phyloP scores from a whole-genome alignment of 2,888 invertebrate genomes.

The Lysandra bellargus region DNA sequence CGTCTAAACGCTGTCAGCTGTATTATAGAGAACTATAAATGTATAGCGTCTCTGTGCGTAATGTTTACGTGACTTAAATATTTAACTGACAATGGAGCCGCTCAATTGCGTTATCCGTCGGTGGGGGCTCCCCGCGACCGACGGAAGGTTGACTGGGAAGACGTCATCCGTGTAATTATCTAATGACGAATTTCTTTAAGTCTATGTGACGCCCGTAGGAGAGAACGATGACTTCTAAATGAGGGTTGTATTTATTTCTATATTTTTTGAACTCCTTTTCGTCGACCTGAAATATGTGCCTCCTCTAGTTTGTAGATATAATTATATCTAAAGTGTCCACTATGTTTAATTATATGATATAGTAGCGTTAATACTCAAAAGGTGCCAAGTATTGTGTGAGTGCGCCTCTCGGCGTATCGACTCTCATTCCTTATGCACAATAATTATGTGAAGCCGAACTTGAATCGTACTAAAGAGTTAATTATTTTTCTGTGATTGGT shows the following conservation, averaged over 20 bases:
- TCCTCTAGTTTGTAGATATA: slow-evolving; percentile 61
- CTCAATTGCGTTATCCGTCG: background rate
- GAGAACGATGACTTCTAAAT: slow-evolving; percentile 47
- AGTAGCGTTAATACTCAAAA: slow-evolving; percentile 74
- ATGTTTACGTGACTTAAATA: slow-evolving; percentile 28
- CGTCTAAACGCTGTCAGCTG: background rate
- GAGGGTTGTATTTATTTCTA: slow-evolving; percentile 63
- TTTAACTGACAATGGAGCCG: slow-evolving; percentile 3
- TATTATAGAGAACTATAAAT: slow-evolving; percentile 23
- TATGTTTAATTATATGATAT: slow-evolving; percentile 56
- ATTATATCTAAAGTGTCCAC: slow-evolving; percentile 52
- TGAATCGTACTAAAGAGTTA: slow-evolving; percentile 46
- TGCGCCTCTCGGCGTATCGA: slow-evolving; percentile 51
- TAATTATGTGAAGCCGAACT: slow-evolving; percentile 60
- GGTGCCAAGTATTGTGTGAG: slow-evolving; percentile 64
- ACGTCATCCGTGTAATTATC: background rate
- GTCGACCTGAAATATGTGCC: slow-evolving; percentile 70
- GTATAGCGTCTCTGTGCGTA: background rate
- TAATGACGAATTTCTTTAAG: slow-evolving; percentile 27
- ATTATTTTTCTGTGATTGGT: slow-evolving; percentile 48
- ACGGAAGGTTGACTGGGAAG: background rate
- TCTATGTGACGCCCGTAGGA: slow-evolving; percentile 36
- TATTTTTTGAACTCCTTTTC: slow-evolving; percentile 67
- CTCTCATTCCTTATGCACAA: slow-evolving; percentile 73
- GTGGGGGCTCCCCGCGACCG: background rate